A percentile compares a stretch with the other conserved stretches of the same genome.
These are phyloP conservation scores for Chalcosyrphus nemorum DNA, from an alignment of 2,888 invertebrate genomes.

Conservation along the genomic window DNA sequence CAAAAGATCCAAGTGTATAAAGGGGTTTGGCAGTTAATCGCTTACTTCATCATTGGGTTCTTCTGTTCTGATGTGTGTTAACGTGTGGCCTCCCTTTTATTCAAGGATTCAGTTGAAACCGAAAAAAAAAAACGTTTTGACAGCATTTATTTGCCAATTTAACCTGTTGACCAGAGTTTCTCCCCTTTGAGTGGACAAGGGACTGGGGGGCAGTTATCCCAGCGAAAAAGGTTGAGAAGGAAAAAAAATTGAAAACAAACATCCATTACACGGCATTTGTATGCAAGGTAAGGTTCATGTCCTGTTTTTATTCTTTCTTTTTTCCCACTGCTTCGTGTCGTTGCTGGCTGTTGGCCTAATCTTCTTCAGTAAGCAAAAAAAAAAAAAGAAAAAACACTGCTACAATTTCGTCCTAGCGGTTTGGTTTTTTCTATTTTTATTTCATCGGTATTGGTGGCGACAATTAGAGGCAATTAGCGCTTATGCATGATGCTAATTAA, in stretches of 20 bases:
- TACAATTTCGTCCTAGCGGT: background rate
- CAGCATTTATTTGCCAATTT: slow-evolving; percentile 65
- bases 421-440: background rate
- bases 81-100: slow-evolving; percentile 20
- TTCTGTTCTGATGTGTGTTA: slow-evolving; percentile 1
- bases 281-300: slow-evolving; percentile 36
- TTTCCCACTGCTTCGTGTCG: background rate
- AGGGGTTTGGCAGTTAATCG: slow-evolving; percentile 65
- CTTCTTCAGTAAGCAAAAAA: background rate
- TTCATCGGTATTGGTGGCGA: slow-evolving; percentile 41
- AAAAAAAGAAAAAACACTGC: background rate
- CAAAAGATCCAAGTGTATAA: slow-evolving; percentile 25
- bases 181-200: background rate
- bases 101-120: slow-evolving; percentile 16
- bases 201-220: background rate
- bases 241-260: slow-evolving; percentile 53
- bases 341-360: slow-evolving; percentile 38
- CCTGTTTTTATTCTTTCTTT: slow-evolving; percentile 6
- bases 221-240: background rate
- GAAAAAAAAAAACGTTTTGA: slow-evolving; percentile 42
- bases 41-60: slow-evolving; percentile 62
- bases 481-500: slow-evolving; percentile 47
- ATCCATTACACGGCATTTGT: slow-evolving; percentile 57
- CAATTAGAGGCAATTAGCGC: slow-evolving; percentile 64
- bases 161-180: slow-evolving; percentile 56